A percentile compares a stretch with the other conserved stretches of the same genome.
Evolutionary conservation across 2,888 invertebrate genomes (phyloP).

Genomic region (Mesodorylaimus sp.): DNA sequence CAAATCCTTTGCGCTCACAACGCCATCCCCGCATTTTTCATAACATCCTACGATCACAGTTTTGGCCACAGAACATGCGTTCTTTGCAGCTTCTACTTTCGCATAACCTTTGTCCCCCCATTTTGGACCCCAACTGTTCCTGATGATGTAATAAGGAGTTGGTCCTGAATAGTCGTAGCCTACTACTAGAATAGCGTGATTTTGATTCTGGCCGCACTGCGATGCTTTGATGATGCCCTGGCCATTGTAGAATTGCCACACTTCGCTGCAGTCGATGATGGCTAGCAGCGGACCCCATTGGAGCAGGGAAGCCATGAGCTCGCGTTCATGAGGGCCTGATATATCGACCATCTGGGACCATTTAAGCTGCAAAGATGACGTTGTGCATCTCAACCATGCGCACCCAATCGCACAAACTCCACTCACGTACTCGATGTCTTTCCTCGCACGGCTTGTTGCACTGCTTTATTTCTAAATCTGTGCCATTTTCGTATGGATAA

Average conservation of each 20-base stretch:
- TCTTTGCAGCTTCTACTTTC: no score
- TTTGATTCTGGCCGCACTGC: neutral
- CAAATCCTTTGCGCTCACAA: no score
- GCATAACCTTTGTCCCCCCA: neutral
- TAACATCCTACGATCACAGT: no score
- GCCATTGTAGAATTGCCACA: constrained; percentile 2
- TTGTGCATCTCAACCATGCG: neutral
- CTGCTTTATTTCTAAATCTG: no score
- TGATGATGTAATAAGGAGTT: neutral
- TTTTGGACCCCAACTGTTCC: constrained; percentile 1
- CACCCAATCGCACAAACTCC: neutral
- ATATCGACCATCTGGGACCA: neutral
- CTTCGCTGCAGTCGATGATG: neutral
- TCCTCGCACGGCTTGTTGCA: no score
- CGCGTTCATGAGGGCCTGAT: neutral
- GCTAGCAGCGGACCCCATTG: constrained; percentile 1
- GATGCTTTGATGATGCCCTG: neutral
- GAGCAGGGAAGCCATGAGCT: neutral
- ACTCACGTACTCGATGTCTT: neutral
- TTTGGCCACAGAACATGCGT: no score
- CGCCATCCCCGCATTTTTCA: no score
- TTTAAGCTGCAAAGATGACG: neutral
- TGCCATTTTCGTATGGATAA: constrained; percentile 2
- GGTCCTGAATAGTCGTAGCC: constrained; percentile 4
- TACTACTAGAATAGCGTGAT: constrained; percentile 1